Base-by-base conservation (phyloP, 2,113 vertebrate genomes). In the Erinaceus europaeus region DNA sequence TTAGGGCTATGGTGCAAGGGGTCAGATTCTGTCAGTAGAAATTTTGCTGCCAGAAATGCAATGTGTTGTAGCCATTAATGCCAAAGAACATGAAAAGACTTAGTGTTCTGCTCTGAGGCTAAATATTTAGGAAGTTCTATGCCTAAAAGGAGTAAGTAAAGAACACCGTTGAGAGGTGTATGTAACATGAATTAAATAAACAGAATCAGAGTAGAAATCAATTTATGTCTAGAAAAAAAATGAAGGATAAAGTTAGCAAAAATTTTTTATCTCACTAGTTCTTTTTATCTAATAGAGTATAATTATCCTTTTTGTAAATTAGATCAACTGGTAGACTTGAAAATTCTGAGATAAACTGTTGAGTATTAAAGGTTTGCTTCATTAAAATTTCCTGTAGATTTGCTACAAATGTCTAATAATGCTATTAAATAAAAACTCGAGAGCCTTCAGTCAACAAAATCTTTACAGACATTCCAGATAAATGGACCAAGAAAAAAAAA, bases 11-110 rank as follows among this genome's bases (percentile, higher is more conserved):
- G 29, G 64, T 29, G 9, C 44, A 76, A 76, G 42, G 76, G 53
- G 76, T 88, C 86, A 77, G 52, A 84, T 14, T 84, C 52, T 91
- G 38, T 73, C 32, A 46, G 42, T 20, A 86, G 61, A 74, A 82
- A 79, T 55, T 68, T 21, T 32, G 59, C 50, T 91, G 72, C 86
- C 89, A 86, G 86, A 90, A 88, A 90, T 64, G 64, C 34, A 88
- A 55, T 74, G 86, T 88, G 38, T 48, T 91, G 50, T 1, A 84
- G 80, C 12, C 8, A 1, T 21, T 46, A 84, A 76, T 64, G 91
- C 92, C 89, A 94, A 90, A 67, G 48, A 80, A 73, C 53, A 69
- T 74, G 93, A 94, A 94, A 92, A 95, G 86, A 57, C 29, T 36
- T 34, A 90, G 74, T 91, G 86, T 88, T 86, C 83, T 72, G 61